Evolutionary conservation across 1,140 invertebrate species (phyloP), one percentile per base, ranked within the genome.

Genomic region (Anoplolepis gracilipes): DNA sequence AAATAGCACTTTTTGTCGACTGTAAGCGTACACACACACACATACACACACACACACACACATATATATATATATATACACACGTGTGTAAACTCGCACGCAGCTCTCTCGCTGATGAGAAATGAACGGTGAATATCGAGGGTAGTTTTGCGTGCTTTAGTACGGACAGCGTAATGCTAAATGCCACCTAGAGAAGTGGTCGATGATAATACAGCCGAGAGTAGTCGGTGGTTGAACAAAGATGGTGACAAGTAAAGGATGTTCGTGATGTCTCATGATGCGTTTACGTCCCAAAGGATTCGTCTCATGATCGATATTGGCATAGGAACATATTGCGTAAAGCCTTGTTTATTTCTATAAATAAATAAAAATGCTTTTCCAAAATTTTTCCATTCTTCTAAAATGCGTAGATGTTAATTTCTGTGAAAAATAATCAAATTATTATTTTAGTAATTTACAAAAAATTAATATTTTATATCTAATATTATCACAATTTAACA

Each of bases 211-310:
- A 13, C 19, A 25, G 16, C 30, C 13, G 53, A 59, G 16, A 16
- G 33, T 59, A 22, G n/a, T n/a, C n/a, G n/a, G 10, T 57, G 49
- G 53, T 57, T 25, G 39, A 77, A 77, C 39, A 77, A 64, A 46
- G 64, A 30, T 7, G 61, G 42, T 36, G 39, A n/a, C 16, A 39
- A 70, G 19, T 25, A 25, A 36, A 73, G 25, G 25, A 42, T 59
- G 13, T 57, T 36, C 16, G 25, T 49, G 64, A 72, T 33, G 36
- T 13, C n/a, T 81, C 64, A 49, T 16, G 19, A 72, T 72, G 36
- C 8, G 46, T 30, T 19, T 4, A 42, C 6, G 67, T 82, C 78
- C 78, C 78, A 42, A 82, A 82, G 67, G 78, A 82, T 82, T 61
- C 33, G 16, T 22, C 19, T 79, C 19, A 13, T 61, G 19, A 61